These are phyloP conservation scores for Leptocoma aspasia DNA, from an alignment of 2,113 vertebrate species.

Conservation along the genomic window DNA sequence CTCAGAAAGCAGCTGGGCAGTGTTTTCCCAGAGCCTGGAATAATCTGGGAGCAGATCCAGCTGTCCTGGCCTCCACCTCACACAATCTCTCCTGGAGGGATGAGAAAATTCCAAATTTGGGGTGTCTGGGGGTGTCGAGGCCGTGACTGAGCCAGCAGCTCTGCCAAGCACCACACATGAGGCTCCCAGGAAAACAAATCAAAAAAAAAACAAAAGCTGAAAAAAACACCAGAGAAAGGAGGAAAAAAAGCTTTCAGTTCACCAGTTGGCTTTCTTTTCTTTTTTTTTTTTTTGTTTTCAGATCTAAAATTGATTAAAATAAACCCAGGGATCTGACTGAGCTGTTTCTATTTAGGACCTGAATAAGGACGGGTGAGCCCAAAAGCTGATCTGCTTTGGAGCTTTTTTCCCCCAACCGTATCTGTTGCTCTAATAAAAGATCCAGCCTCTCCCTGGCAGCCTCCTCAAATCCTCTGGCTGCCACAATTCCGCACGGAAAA, in stretches of 20 bases:
- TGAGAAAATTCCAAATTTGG: background rate
- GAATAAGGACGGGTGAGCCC: slow-evolving; percentile 25
- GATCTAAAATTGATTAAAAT: slow-evolving; percentile 58
- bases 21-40: background rate
- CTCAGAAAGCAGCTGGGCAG: background rate
- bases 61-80: background rate
- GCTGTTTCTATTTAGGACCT: slow-evolving; percentile 47
- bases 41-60: background rate
- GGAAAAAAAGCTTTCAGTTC: background rate
- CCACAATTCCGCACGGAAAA: background rate
- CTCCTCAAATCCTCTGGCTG: background rate
- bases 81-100: background rate
- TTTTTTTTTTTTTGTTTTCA: background rate
- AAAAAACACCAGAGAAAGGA: background rate
- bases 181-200: background rate
- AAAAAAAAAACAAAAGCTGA: fast-evolving
- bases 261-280: background rate
- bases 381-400: slow-evolving; percentile 57
- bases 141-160: background rate
- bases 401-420: background rate
- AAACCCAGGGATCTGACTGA: slow-evolving; percentile 36
- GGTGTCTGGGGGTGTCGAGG: fast-evolving
- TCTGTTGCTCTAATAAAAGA: slow-evolving; percentile 14
- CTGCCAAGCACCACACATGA: fast-evolving
- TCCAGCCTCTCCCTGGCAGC: background rate